phyloP scores from a whole-genome alignment of 2,113 vertebrate genomes.

The Mustelus asterias region DNA sequence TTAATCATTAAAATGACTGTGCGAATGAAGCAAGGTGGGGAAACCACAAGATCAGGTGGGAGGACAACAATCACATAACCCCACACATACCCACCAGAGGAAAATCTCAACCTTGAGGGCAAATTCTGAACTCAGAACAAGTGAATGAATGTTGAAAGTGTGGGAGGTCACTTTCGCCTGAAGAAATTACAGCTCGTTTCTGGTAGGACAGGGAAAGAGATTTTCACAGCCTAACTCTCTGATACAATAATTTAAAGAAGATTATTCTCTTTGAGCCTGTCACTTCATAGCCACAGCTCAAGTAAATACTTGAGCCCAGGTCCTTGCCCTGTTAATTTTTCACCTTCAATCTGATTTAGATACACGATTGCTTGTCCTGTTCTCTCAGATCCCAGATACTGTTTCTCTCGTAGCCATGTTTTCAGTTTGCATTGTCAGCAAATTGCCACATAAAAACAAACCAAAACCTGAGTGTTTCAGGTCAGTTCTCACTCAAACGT shows the following conservation, averaged over 20 bases:
- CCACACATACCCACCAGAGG: background rate
- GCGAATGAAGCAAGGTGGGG: too few relatives aligned
- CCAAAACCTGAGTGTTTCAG: background rate
- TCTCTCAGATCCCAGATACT: background rate
- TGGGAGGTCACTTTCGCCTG: background rate
- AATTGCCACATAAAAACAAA: background rate
- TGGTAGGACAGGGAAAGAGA: background rate
- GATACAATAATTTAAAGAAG: background rate
- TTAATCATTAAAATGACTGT: too few relatives aligned
- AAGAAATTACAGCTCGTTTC: background rate
- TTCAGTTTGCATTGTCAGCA: background rate
- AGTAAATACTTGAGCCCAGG: background rate
- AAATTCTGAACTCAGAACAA: background rate
- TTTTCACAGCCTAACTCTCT: background rate
- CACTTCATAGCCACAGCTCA: background rate
- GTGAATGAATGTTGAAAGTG: background rate
- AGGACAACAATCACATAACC: too few relatives aligned
- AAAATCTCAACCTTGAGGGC: background rate
- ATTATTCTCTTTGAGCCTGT: background rate
- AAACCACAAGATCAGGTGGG: too few relatives aligned
- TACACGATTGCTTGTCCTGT: background rate
- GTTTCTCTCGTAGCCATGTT: background rate
- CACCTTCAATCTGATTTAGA: background rate
- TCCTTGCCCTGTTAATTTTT: background rate
- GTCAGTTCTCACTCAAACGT: background rate